Evolutionary conservation across 1,140 invertebrate genomes (phyloP).

Genomic region (Samia ricini): DNA sequence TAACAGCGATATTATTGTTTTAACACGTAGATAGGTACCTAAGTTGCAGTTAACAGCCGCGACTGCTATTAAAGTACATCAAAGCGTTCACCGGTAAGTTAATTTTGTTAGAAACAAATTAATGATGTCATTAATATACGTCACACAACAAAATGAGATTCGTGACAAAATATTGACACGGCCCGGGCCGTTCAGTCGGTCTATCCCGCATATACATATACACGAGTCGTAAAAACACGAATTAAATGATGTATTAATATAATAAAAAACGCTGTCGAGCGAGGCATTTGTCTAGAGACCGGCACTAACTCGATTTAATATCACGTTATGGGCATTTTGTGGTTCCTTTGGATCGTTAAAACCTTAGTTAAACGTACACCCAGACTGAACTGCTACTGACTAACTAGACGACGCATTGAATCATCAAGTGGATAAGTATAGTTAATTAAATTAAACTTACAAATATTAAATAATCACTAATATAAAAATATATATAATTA

Average conservation of each 20-base stretch:
- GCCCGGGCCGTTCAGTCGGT: conserved; percentile 17
- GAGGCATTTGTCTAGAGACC: conserved; percentile 60
- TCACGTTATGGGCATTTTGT: conserved; percentile 37
- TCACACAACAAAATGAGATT: conserved; percentile 52
- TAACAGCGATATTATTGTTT: conserved; percentile 46
- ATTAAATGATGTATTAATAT: conserved; percentile 58
- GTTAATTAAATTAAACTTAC: too few species aligned
- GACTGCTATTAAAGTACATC: conserved; percentile 53
- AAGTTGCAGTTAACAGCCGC: conserved; percentile 30
- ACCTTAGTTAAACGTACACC: background rate
- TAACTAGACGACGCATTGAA: too few species aligned
- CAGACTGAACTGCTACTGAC: background rate
- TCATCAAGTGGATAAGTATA: too few species aligned
- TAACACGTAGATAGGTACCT: conserved; percentile 34
- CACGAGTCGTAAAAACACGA: conserved; percentile 41
- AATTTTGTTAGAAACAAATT: conserved; percentile 70
- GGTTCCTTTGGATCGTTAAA: conserved; percentile 18
- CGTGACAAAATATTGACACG: conserved; percentile 76
- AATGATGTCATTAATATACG: conserved; percentile 68
- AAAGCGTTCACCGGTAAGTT: conserved; percentile 50
- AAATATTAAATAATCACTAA: too few species aligned
- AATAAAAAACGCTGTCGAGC: conserved; percentile 59
- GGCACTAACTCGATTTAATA: conserved; percentile 64
- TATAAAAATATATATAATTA: too few species aligned
- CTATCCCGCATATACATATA: too few species aligned